Evolutionary conservation across 2,888 invertebrate species (phyloP).

Genomic region (Tillus elongatus): DNA sequence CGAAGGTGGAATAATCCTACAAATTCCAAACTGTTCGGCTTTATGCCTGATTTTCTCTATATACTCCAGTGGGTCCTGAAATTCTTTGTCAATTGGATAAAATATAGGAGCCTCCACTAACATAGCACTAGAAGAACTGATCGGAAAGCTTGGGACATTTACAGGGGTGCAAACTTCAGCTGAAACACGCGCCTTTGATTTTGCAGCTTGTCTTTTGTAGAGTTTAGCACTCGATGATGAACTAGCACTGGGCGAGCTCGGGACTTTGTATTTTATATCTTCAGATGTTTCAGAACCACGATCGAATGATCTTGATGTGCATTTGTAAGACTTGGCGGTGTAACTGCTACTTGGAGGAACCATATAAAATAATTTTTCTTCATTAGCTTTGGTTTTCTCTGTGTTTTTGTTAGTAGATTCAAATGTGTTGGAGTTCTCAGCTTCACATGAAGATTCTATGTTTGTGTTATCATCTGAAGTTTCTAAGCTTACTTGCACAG

Average conservation of each 20-base stretch:
- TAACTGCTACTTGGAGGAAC: slow-evolving; percentile 17
- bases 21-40: slow-evolving; percentile 76
- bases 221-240: slow-evolving; percentile 40
- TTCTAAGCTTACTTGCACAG: no score
- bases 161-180: slow-evolving; percentile 33
- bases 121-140: slow-evolving; percentile 42
- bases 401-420: slow-evolving; percentile 14
- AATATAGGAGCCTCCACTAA: slow-evolving; percentile 70
- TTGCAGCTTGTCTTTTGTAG: slow-evolving; percentile 31
- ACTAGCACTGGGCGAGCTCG: slow-evolving; percentile 40
- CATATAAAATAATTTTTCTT: no score
- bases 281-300: slow-evolving; percentile 25
- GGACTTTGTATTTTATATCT: slow-evolving; percentile 39
- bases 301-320: slow-evolving; percentile 15
- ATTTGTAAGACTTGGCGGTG: slow-evolving; percentile 16
- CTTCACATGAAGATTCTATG: no score
- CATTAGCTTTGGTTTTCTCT: slow-evolving; percentile 29
- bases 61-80: slow-evolving; percentile 77
- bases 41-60: slow-evolving; percentile 68
- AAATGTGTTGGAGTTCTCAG: slow-evolving; percentile 12
- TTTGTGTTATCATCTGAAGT: no score
- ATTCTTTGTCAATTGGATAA: slow-evolving; percentile 73
- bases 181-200: slow-evolving; percentile 26
- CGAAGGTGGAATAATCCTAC: slow-evolving; percentile 75
- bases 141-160: slow-evolving; percentile 42